phyloP scores from a whole-genome alignment of 2,888 invertebrate species.

The Gisinianus flammeolus region DNA sequence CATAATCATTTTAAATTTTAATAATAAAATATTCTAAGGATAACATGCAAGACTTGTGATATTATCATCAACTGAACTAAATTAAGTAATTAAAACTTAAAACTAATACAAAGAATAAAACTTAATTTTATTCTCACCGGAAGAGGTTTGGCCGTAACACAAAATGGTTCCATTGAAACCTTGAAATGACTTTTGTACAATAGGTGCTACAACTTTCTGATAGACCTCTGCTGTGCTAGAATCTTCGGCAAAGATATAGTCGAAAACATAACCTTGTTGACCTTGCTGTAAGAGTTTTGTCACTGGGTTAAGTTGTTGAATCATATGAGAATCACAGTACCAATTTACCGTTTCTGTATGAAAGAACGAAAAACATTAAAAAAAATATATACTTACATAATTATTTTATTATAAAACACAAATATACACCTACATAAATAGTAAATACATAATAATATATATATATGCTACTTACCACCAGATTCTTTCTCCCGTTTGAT shows the following conservation, averaged over 20 bases:
- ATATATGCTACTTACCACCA: not conserved
- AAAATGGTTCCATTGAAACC: conserved; percentile 88
- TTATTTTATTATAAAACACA: too few species aligned
- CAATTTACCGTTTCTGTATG: conserved; percentile 35
- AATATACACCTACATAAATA: not conserved
- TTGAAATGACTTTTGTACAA: conserved; percentile 73
- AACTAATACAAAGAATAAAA: too few species aligned
- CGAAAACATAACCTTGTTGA: conserved; percentile 64
- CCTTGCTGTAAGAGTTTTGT: conserved; percentile 59
- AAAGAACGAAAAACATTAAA: not conserved
- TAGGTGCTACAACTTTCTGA: conserved; percentile 72
- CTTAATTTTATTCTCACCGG: conserved; percentile 67
- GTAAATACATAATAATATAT: not conserved
- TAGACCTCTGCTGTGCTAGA: conserved; percentile 71
- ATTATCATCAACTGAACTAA: too few species aligned
- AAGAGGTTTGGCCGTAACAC: conserved; percentile 90
- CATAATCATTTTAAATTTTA: too few species aligned
- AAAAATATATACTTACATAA: not conserved
- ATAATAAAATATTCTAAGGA: too few species aligned
- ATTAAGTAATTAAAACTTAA: too few species aligned
- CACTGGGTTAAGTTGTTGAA: conserved; percentile 68
- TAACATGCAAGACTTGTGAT: too few species aligned
- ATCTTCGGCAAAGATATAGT: conserved; percentile 73
- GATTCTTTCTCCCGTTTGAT: conserved; percentile 70
- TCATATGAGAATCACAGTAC: conserved; percentile 68